Base-by-base conservation (phyloP, 2,888 invertebrate genomes). In the Orchesella flavescens region DNA sequence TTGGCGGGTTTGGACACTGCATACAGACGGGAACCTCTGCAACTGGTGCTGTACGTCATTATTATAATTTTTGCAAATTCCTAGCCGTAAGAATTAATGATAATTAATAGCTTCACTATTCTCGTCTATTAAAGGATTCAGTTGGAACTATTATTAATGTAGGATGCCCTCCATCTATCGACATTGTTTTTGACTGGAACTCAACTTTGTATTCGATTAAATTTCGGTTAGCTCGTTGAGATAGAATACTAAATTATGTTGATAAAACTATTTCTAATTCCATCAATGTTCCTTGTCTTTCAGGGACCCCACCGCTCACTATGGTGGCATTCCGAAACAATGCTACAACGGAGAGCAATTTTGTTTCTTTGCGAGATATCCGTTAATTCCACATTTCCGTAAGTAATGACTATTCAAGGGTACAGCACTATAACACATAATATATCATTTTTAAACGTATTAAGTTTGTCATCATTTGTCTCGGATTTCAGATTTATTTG, bases 121-220 rank as follows among this genome's bases (percentile, higher is more conserved):
- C 7, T 4, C 34, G 34, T 4, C 34, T 7, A 34, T 34, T 49
- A 2, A 7, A 81, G 80, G 83, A 83, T 34, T 53, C 23, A n/a
- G 57, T 83, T 63, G 43, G 34, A 19, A 66, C 83, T 2, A 15
- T 49, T 0, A 69, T 34, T 0, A 0, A 17, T 9, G 85, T 80
- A 13, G 86, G 86, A 1, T 86, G 86, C 63, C 85, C 65, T 0
- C 72, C 85, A 10, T 21, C 65, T 0, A 69, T 78, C 0, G 84
- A 83, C 15, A 43, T 87, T 15, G 80, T 84, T 1, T 85, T 87
- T 34, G 80, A 87, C 23, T 87, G 86, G 86, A 87, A 86, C 61
- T 12, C 71, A 0, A 86, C 87, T 0, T 59, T 87, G 1, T 17
- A 69, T 13, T 86, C 86, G 0, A 78, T 86, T 4, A 72, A 84